Evolutionary conservation across 1,140 invertebrate genomes (phyloP), one percentile per base, ranked within the genome.

Genomic region (Acyrthosiphon pisum): DNA sequence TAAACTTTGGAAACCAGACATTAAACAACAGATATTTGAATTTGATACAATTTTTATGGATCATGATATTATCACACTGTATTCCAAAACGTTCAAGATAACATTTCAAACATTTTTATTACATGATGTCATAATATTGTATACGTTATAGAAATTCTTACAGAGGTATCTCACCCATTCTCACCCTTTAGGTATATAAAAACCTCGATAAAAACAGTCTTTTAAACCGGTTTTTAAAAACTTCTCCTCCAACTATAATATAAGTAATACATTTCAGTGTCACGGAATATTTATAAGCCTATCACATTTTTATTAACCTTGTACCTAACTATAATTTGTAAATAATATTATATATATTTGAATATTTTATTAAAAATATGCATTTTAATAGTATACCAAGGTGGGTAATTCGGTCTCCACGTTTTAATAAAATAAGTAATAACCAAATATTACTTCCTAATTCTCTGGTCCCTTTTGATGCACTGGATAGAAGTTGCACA

Each of bases 221-320:
- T 56, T 89, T 89, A 89, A 56, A 56, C 88, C 88, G 48, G 88
- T 89, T 89, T 56, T 56, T 53, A 35, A 89, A 35, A 89, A 76
- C 8, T 37, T 11, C 26, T 89, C 48, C 22, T 23, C 30, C 30
- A 4, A 48, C 23, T 26, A 84, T 30, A 84, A 1, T 44, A 84
- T 30, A 44, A 0, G 35, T 41, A 83, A 41, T 44, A 84, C 41
- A 86, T 86, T 14, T 76, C 60, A n/a, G 30, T 76, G n/a, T 76
- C 18, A 76, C n/a, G n/a, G 30, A 76, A 76, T 76, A 11, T n/a
- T 68, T 68, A 68, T 68, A n/a, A n/a, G n/a, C 0, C n/a, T n/a
- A 76, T 76, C 41, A 44, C 83, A 26, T 84, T 22, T 41, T 41
- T 84, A 84, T 37, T 44, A 44, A 41, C 9, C 81, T 84, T n/a